phyloP scores from a whole-genome alignment of 2,113 vertebrate genomes.

The Puffinus mauretanicus region DNA sequence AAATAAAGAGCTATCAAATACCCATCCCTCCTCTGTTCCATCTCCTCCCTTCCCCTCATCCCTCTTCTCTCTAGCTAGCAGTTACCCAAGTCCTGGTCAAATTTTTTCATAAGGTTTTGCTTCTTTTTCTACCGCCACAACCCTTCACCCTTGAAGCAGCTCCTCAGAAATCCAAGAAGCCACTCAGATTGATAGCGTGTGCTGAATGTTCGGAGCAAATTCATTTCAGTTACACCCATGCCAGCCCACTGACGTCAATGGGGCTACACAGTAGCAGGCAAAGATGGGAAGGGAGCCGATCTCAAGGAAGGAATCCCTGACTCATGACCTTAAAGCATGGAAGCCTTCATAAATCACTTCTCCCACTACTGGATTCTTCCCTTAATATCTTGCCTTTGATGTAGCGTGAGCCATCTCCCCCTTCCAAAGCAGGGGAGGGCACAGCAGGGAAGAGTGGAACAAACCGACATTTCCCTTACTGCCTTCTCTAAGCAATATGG shows the following conservation, averaged over 20 bases:
- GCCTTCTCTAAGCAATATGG: not conserved
- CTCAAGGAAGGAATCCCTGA: slow-evolving; percentile 17
- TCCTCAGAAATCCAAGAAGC: not conserved
- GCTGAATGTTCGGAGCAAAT: not conserved
- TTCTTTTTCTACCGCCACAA: not conserved
- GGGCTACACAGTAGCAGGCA: not conserved
- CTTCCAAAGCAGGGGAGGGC: not conserved
- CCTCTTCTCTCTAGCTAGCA: not conserved
- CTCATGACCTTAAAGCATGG: not conserved
- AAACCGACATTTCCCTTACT: not conserved
- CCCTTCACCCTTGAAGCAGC: not conserved
- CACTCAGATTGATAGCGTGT: not conserved
- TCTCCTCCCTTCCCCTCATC: not conserved
- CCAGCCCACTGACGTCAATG: not conserved
- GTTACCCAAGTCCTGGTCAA: not conserved
- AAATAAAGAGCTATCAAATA: not conserved
- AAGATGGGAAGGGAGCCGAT: not conserved
- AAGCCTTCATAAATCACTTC: slow-evolving; percentile 10
- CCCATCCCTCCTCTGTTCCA: not conserved
- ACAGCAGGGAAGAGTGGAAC: not conserved
- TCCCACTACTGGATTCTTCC: not conserved
- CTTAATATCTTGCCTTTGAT: slow-evolving; percentile 11
- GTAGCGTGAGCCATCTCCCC: not conserved
- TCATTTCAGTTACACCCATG: not conserved
- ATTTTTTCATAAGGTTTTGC: not conserved